Evolutionary conservation across 30 jellyfish, hydroid and myxozoan species (phyloP).

Genomic region (Hydractinia echinata): DNA sequence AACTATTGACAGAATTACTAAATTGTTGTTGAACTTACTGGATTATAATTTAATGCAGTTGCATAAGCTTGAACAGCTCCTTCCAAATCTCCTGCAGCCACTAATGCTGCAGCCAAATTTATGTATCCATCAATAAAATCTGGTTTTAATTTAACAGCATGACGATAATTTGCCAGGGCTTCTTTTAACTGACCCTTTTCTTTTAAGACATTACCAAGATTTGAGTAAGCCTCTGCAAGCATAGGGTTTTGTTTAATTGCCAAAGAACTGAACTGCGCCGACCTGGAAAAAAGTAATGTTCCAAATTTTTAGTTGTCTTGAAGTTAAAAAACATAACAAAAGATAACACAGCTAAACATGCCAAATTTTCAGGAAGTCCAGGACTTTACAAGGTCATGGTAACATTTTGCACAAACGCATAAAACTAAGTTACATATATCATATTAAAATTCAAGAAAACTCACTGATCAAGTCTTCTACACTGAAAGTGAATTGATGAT

Average conservation of each 20-base stretch:
- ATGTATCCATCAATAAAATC: conserved; percentile 88
- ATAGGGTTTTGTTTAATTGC: conserved; percentile 88
- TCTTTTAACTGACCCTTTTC: conserved; percentile 90
- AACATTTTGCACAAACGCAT: too few species aligned
- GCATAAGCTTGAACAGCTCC: conserved; percentile 99
- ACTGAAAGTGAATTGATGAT: conserved; percentile 93
- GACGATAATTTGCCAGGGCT: conserved; percentile 85
- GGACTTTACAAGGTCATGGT: too few species aligned
- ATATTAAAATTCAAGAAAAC: conserved; percentile 11
- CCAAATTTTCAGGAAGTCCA: too few species aligned
- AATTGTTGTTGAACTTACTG: conserved; percentile 49
- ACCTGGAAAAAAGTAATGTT: conserved; percentile 30
- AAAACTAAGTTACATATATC: background rate
- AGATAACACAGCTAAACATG: too few species aligned
- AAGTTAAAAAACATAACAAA: too few species aligned
- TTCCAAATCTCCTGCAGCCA: conserved; percentile 96
- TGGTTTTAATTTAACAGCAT: conserved; percentile 87
- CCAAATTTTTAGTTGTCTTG: too few species aligned
- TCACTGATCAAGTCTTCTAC: conserved; percentile 91
- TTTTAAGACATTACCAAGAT: conserved; percentile 86
- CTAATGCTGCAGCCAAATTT: conserved; percentile 92
- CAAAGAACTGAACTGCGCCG: conserved; percentile 85
- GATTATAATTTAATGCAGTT: conserved; percentile 89
- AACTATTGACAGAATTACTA: too few species aligned
- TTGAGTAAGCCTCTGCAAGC: conserved; percentile 89